These are phyloP conservation scores for Embiotoca jacksoni DNA, from an alignment of 2,113 vertebrate species.

Conservation along the genomic window DNA sequence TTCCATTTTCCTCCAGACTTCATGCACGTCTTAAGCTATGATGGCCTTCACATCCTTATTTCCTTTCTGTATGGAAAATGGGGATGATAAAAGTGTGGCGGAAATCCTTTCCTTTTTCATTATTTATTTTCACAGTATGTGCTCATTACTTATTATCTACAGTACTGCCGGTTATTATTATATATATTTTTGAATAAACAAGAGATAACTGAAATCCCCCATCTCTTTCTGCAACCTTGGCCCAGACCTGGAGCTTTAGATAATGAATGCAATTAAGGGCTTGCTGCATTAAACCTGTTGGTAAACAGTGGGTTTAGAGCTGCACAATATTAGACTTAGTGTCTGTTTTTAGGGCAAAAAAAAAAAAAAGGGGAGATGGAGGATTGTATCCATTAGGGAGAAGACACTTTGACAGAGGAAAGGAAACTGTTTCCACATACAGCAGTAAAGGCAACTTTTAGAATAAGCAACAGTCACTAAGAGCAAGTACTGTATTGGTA, in stretches of 20 bases:
- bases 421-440: conserved; percentile 17
- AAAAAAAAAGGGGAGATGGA: conserved; percentile 55
- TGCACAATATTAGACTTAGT: conserved; percentile 63
- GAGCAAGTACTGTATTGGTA: neutral
- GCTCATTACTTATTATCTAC: conserved; percentile 83
- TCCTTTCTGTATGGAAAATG: conserved; percentile 67
- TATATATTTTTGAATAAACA: conserved; percentile 84
- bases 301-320: conserved; percentile 79
- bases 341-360: conserved; percentile 59
- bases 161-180: conserved; percentile 74
- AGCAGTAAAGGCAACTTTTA: conserved; percentile 29
- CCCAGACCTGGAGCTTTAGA: conserved; percentile 81
- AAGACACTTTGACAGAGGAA: conserved; percentile 45
- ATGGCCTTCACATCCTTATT: conserved; percentile 71
- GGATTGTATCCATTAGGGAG: conserved; percentile 41
- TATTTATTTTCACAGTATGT: conserved; percentile 80
- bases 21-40: conserved; percentile 68
- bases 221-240: conserved; percentile 77
- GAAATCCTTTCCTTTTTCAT: conserved; percentile 74
- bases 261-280: conserved; percentile 86
- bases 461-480: conserved; percentile 12
- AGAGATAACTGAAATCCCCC: conserved; percentile 83
- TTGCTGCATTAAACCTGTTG: conserved; percentile 77
- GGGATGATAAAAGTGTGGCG: conserved; percentile 76
- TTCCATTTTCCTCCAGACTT: conserved; percentile 70